Evolutionary conservation across 2,113 vertebrate genomes (phyloP), one percentile per base, ranked within the genome.

Genomic region (Todiramphus chloris): DNA sequence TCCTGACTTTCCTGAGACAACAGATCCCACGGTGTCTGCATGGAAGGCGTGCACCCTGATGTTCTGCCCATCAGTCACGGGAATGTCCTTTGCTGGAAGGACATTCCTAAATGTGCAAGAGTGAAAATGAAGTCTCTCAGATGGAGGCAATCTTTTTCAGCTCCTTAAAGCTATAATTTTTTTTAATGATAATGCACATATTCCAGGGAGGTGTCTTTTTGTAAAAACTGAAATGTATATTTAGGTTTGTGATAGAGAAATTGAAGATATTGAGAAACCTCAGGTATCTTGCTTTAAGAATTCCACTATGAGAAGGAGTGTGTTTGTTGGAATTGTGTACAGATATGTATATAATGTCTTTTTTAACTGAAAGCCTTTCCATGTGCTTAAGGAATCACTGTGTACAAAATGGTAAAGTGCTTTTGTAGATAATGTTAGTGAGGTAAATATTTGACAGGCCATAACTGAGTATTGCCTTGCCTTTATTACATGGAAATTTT

Each of bases 201-300:
- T 97, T 98, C 97, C 96, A 98, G 97, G 94, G 95, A 97, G 97
- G 95, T 97, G 94, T 98, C 97, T 98, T 98, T 98, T 96, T 97
- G 84, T 97, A 97, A 98, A 96, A 97, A 98, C 98, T 97, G 98
- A 98, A 97, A 95, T 97, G 98, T 98, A 98, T 96, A 96, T 98
- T 98, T 98, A 97, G 96, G 98, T 98, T 98, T 98, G 97, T 78
- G 96, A 95, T 97, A 98, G 98, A 98, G 98, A 98, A 98, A 98
- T 96, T 89, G 98, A 98, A 99, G 99, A 98, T 98, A 92, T 98
- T 98, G 98, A 97, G 98, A 98, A 98, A 98, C 98, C 99, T 99
- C 99, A 99, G 99, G 99, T 99, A 99, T 98, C 98, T 97, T 98
- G 98, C 98, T 98, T 99, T 98, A 98, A 98, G 90, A 98, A 97